Conservation (phyloP, 2,797 vertebrate species). For the Alouatta caraya region DNA sequence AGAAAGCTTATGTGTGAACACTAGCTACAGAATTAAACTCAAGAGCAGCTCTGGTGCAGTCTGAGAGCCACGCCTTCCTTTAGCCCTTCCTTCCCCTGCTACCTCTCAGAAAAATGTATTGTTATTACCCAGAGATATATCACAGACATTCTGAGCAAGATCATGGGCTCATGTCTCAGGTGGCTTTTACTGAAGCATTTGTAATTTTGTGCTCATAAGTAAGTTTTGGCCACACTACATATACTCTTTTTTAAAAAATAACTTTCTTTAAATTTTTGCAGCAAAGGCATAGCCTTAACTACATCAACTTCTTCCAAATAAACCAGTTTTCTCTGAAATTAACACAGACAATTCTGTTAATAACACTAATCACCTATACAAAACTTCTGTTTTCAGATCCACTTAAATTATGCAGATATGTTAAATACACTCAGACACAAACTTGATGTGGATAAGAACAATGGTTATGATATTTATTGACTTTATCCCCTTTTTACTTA, state of each 20-base stretch:
- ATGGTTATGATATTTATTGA: background rate
- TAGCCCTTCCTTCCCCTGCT: background rate
- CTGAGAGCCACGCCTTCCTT: background rate
- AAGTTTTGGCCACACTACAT: background rate
- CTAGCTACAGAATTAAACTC: background rate
- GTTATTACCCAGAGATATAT: background rate
- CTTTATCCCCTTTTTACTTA: background rate
- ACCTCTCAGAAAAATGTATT: background rate
- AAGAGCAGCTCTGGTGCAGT: background rate
- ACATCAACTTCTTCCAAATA: background rate
- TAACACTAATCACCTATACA: background rate
- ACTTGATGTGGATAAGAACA: background rate
- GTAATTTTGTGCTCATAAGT: background rate
- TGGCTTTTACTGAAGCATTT: background rate
- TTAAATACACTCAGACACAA: background rate
- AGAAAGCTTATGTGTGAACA: constrained; percentile 3
- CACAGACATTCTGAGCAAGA: constrained; percentile 13
- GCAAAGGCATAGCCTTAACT: background rate
- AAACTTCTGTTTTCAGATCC: background rate
- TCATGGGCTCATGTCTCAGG: background rate
- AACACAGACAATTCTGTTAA: background rate
- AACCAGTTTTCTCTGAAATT: background rate
- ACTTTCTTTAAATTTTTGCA: constrained; percentile 33
- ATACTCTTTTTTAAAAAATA: background rate
- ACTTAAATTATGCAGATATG: background rate